Evolutionary conservation across 2,113 vertebrate genomes (phyloP), one percentile per base, ranked within the genome.

Genomic region (Cathartes aura): DNA sequence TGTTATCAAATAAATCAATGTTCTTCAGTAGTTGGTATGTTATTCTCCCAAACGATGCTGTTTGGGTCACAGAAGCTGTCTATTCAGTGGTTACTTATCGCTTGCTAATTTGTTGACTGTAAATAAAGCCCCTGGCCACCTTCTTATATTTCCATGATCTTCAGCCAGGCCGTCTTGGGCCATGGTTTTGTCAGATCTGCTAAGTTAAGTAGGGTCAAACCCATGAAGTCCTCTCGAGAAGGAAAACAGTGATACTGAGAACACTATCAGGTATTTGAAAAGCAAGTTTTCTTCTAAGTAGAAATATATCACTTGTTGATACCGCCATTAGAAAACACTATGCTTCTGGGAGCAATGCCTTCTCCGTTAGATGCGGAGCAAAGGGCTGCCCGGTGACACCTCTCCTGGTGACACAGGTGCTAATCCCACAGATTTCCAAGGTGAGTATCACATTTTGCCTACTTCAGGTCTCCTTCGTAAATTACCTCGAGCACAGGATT

Each of bases 1-100:
- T 93, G 95, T 81, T 95, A 89, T 94, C 88, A 90, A 97, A 98
- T 98, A 98, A 98, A 98, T 98, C 97, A 97, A 15, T 70, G 96
- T 59, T 92, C 84, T 68, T 82, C 60, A 11, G 59, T 48, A 83
- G 94, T 79, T 17, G 48, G 79, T 16, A 93, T 90, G 95, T 75
- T 72, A 38, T 68, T 92, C 94, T 80, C 93, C 89, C 95, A 91
- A 48, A 94, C 52, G 64, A 96, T 87, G 96, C 85, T 73, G 30
- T 90, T 82, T 96, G 96, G 97, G 92, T 95, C 94, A 90, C 74
- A 58, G 91, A 64, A 89, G 83, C 56, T 97, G 94, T 55, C 80
- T 86, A n/a, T 92, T 90, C 82, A 74, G 71, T 90, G 62, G 82
- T 84, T 83, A 45, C 88, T 94, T 93, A 92, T 9, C 83, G 9